Percentiles rank a stretch among this genome's conserved stretches.
These are phyloP conservation scores for Nudaria mundana DNA, from an alignment of 2,888 invertebrate genomes.

Conservation along the genomic window DNA sequence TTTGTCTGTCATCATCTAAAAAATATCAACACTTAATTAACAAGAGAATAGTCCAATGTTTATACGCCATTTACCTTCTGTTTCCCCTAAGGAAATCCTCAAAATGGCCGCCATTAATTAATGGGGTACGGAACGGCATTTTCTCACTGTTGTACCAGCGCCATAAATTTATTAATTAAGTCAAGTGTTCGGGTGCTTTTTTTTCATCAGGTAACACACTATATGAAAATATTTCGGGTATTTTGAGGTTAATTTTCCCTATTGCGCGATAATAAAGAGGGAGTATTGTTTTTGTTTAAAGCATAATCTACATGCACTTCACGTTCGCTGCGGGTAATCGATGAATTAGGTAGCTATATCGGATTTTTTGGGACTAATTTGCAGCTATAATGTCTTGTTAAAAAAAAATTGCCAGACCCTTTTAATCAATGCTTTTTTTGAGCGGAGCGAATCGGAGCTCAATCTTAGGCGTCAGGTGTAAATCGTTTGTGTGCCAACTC, in stretches of 20 bases:
- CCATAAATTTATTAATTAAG: conserved; percentile 36
- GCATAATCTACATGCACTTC: too few relatives aligned
- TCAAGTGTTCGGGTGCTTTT: conserved; percentile 27
- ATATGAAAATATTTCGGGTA: conserved; percentile 17
- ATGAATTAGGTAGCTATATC: too few relatives aligned
- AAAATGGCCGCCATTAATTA: conserved; percentile 41
- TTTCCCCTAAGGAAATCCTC: conserved; percentile 30
- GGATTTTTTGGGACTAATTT: too few relatives aligned
- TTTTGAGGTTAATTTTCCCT: background rate
- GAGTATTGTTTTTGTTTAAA: too few relatives aligned
- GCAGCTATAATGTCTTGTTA: too few relatives aligned
- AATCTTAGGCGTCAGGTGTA: too few relatives aligned
- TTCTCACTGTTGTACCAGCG: conserved; percentile 30
- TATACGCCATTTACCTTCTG: conserved; percentile 24
- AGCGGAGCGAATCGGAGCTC: too few relatives aligned
- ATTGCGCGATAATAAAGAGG: background rate
- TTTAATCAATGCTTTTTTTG: too few relatives aligned
- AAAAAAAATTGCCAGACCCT: too few relatives aligned
- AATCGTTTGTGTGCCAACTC: too few relatives aligned
- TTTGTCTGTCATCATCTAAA: conserved; percentile 14
- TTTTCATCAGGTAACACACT: conserved; percentile 26
- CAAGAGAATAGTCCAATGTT: conserved; percentile 32
- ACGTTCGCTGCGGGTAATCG: too few relatives aligned
- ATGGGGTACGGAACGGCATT: conserved; percentile 32
- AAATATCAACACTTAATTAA: conserved; percentile 31